Evolutionary conservation across 2,797 vertebrate species (phyloP), one percentile per base, ranked within the genome.

Genomic region (Carduelis carduelis): DNA sequence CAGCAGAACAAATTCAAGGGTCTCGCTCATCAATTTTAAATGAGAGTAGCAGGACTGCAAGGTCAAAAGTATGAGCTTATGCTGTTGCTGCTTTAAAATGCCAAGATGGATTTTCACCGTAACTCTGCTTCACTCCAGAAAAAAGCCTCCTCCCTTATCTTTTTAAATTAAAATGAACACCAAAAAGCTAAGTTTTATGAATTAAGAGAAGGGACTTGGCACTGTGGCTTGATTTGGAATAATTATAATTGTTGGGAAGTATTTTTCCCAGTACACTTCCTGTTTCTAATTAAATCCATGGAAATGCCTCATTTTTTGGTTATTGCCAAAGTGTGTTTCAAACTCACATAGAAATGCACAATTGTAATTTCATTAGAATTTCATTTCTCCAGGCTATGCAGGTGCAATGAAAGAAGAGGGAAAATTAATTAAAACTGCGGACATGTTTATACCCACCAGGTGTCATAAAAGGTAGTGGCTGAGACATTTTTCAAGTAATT

Each of bases 401-500:
- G 97, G 96, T 98, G 96, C 94, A 94, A 89, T 92, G 94, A 97
- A 98, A 97, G 96, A 96, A 97, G 94, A 96, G 97, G 96, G 90
- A 98, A 98, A 98, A 98, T 98, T 98, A 98, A 98, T 98, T 98
- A 98, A 98, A 98, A 97, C 94, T 96, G 95, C 85, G 94, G 97
- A 97, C 95, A 96, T 98, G 97, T 98, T 98, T 98, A 97, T 98
- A 93, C 97, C 97, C 96, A 17, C 95, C 93, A 97, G 98, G 96
- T 97, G 95, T 97, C 97, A 97, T 98, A 97, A 98, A 98, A 97
- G 89, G 96, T 97, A 98, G 97, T 93, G 93, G 93, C 96, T 95
- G 92, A 98, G 96, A 97, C 96, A 97, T 98, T 98, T 98, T 97
- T 98, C 98, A 98, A 97, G 97, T 97, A 98, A 98, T 98, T 98